Conservation (phyloP, 2,888 invertebrate genomes). For the Drosophila birchii region DNA sequence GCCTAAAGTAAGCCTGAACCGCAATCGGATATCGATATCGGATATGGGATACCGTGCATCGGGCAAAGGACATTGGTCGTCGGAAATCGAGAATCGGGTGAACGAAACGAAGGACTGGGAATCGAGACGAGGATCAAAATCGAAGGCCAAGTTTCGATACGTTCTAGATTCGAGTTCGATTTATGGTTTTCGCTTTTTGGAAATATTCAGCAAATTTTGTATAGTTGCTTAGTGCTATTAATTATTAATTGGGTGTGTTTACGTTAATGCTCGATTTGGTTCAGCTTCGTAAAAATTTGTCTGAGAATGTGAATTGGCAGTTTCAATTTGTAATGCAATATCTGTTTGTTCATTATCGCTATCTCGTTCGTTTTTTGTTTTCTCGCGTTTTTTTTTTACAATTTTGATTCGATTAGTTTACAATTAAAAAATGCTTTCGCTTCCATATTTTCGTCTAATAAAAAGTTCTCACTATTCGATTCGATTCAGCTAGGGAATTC, state of each 20-base stretch:
- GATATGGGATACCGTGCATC: conserved; percentile 1
- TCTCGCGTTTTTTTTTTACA: conserved; percentile 23
- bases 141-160: conserved; percentile 25
- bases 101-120: conserved; percentile 39
- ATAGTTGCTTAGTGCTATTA: conserved; percentile 45
- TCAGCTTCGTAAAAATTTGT: conserved; percentile 54
- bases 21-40: conserved; percentile 5
- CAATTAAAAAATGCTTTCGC: conserved; percentile 55
- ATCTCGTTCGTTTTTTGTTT: neutral
- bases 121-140: conserved; percentile 16
- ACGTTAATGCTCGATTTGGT: conserved; percentile 28
- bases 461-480: conserved; percentile 57
- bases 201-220: conserved; percentile 56
- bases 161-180: conserved; percentile 31
- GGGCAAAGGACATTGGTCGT: conserved; percentile 18
- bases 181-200: conserved; percentile 25
- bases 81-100: conserved; percentile 15
- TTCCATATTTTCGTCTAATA: conserved; percentile 48
- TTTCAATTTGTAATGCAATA: conserved; percentile 56
- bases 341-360: conserved; percentile 9
- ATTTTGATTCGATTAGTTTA: conserved; percentile 49
- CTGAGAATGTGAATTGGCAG: conserved; percentile 79
- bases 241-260: conserved; percentile 47
- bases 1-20: conserved; percentile 42
- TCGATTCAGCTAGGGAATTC: conserved; percentile 44